These are phyloP conservation scores for Craniophora ligustri DNA, from an alignment of 2,888 invertebrate genomes.

Conservation along the genomic window DNA sequence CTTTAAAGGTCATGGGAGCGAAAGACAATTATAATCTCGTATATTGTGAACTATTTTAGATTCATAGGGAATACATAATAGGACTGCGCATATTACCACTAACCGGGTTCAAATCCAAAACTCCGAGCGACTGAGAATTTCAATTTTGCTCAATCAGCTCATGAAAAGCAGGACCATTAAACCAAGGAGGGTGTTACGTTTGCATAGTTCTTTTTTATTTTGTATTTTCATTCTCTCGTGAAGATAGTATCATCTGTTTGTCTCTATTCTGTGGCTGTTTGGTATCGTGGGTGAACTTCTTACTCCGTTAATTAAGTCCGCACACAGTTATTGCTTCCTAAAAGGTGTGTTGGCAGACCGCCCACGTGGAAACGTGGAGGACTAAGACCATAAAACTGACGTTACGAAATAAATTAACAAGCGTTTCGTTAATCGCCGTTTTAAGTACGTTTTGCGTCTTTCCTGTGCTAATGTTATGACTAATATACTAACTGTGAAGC, in stretches of 20 bases:
- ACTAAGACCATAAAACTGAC: constrained; percentile 41
- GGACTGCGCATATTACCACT: too few species aligned
- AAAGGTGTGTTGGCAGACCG: constrained; percentile 36
- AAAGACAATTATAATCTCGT: too few species aligned
- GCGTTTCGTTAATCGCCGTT: constrained; percentile 29
- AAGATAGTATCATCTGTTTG: not conserved
- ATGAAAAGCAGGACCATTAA: too few species aligned
- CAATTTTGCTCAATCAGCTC: too few species aligned
- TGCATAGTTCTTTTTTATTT: too few species aligned
- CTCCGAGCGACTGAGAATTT: too few species aligned
- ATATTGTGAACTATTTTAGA: too few species aligned
- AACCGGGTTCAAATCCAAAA: too few species aligned
- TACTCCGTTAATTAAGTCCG: constrained; percentile 50
- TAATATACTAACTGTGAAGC: constrained; percentile 11
- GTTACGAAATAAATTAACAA: constrained; percentile 48
- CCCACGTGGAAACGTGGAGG: constrained; percentile 32
- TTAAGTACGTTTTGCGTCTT: constrained; percentile 19
- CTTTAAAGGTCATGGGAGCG: too few species aligned
- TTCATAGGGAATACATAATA: too few species aligned
- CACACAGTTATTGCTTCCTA: constrained; percentile 43
- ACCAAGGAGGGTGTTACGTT: too few species aligned
- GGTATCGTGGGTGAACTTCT: constrained; percentile 32
- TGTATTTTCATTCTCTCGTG: not conserved
- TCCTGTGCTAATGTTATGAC: constrained; percentile 18
- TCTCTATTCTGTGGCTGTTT: constrained; percentile 12